These are phyloP conservation scores for Pangasius larnaudii DNA, from an alignment of 2,797 vertebrate species.

Conservation along the genomic window DNA sequence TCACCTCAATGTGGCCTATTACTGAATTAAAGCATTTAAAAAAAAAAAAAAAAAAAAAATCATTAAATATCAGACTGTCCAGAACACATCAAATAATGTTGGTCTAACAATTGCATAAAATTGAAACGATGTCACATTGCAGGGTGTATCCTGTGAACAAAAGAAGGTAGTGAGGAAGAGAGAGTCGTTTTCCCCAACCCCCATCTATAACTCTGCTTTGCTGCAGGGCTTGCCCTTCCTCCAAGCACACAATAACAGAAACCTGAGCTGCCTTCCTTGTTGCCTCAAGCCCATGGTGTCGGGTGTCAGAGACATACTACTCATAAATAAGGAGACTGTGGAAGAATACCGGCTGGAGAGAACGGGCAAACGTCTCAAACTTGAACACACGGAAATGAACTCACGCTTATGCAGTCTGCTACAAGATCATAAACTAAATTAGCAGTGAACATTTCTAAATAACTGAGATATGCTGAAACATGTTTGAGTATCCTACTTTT, in stretches of 20 bases:
- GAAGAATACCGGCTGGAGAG: neutral
- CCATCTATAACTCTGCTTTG: conserved; percentile 35
- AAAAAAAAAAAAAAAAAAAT: no score
- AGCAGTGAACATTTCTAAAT: neutral
- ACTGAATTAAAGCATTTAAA: neutral
- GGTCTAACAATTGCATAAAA: neutral
- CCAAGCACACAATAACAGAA: conserved; percentile 64
- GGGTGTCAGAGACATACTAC: conserved; percentile 61
- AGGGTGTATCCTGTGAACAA: neutral
- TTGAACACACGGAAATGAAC: neutral
- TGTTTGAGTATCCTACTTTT: neutral
- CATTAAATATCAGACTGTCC: neutral
- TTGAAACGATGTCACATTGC: neutral
- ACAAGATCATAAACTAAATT: neutral
- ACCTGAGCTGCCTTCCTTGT: conserved; percentile 58
- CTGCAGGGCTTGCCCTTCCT: conserved; percentile 43
- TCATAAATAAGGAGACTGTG: conserved; percentile 33
- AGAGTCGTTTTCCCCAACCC: conserved; percentile 34
- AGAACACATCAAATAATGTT: neutral
- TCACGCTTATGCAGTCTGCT: neutral
- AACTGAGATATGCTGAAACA: neutral
- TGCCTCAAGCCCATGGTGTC: conserved; percentile 61
- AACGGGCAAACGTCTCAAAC: neutral
- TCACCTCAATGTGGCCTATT: neutral
- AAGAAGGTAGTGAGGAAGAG: conserved; percentile 11